Conservation (phyloP, 2,113 vertebrate genomes). For the Copsychus sechellarum region DNA sequence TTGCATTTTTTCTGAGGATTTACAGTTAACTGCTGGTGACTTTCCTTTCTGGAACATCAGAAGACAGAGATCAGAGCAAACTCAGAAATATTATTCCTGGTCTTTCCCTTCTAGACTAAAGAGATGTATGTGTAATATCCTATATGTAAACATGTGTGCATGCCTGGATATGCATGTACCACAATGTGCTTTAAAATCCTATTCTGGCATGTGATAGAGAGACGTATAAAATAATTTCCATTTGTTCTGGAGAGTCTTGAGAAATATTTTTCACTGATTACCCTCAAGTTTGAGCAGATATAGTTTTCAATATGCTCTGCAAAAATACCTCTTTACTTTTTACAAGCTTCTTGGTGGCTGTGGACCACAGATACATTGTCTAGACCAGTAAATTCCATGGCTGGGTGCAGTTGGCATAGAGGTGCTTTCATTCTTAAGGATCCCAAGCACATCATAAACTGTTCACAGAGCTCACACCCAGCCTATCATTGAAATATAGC, state of each 20-base stretch:
- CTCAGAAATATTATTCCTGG: neutral
- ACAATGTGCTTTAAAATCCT: neutral
- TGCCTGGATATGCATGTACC: neutral
- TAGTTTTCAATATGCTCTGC: neutral
- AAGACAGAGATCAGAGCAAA: neutral
- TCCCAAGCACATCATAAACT: slow-evolving; percentile 2
- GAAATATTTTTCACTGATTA: neutral
- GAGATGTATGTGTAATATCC: neutral
- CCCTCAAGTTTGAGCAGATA: neutral
- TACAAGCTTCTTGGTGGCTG: neutral
- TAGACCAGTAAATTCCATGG: neutral
- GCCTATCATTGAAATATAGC: neutral
- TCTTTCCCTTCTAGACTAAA: neutral
- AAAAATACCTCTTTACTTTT: neutral
- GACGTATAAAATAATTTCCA: neutral
- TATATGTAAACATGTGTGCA: accelerated
- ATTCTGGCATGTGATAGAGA: neutral
- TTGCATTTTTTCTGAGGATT: neutral
- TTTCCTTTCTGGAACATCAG: neutral
- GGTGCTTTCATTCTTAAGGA: neutral
- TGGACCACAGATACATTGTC: neutral
- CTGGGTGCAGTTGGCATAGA: neutral
- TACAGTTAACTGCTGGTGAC: neutral
- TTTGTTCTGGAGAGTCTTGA: neutral
- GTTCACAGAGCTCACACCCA: neutral